A percentile compares a stretch with the other conserved stretches of the same genome.
These are phyloP conservation scores for Charadrius vociferus DNA, from an alignment of 2,113 vertebrate species.

Conservation along the genomic window DNA sequence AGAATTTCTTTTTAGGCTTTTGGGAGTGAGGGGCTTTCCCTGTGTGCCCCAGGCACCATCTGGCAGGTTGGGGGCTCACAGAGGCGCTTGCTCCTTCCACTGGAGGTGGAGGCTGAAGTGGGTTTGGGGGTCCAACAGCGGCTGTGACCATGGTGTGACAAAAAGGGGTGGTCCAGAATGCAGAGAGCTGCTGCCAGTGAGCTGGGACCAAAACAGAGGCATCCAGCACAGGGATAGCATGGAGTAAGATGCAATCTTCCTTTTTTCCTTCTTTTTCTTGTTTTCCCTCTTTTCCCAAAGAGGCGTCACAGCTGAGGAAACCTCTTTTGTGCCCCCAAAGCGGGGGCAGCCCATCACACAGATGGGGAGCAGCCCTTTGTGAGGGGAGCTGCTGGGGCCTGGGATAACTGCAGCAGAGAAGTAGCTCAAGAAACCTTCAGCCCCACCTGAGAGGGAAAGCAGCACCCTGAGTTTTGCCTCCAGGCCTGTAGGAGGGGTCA, in stretches of 20 bases:
- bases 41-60: rapidly evolving
- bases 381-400: not conserved
- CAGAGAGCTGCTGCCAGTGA: not conserved
- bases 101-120: not conserved
- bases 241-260: not conserved
- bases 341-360: not conserved
- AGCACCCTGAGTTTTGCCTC: not conserved
- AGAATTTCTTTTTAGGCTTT: not conserved
- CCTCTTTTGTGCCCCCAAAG: not conserved
- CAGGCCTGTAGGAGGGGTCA: not conserved
- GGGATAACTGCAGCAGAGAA: not conserved
- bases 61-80: not conserved
- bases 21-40: not conserved
- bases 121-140: not conserved
- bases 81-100: not conserved
- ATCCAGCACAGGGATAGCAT: not conserved
- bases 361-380: not conserved
- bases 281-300: not conserved
- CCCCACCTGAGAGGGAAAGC: not conserved
- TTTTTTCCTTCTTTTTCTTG: not conserved
- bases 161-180: not conserved
- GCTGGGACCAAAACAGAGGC: not conserved
- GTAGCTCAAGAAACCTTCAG: not conserved
- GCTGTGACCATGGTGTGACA: not conserved
- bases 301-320: not conserved